Base-by-base conservation (phyloP, 2,113 vertebrate species). In the Gadus macrocephalus region DNA sequence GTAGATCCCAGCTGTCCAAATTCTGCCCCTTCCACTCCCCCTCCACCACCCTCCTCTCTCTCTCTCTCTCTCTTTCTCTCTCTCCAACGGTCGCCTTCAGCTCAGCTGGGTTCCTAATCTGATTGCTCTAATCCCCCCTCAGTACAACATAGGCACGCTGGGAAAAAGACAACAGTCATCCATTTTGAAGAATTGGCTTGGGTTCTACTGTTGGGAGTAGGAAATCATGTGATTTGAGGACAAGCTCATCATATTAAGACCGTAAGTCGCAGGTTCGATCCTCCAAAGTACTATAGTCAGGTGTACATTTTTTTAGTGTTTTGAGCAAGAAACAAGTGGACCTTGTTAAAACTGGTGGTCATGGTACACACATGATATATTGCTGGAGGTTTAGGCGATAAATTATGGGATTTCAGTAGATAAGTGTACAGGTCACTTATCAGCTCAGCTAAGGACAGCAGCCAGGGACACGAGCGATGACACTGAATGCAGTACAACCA, bases 61-160 rank as follows among this genome's bases (percentile, higher is more conserved):
- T 35, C 53, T 56, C 66, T 35, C 11, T 14, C 55, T 16, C 55
- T 12, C 42, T 12, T 4, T 31, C 42, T 49, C 42, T 49, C 42
- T 49, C 42, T 12, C 42, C 6, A 2, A 14, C 19, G 7, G 8
- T n/a, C 6, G 76, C 76, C 79, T 83, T 84, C 89, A 81, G 88
- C 91, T 93, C 80, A 86, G 85, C 83, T 78, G 76, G 88, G 74
- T 67, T 87, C 83, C 68, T 97, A 98, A 98, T 94, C 87, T 94
- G 94, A 95, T 98, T 96, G 92, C 85, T 89, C 87, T 97, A 98
- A 98, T 97, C 96, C 93, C 83, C 83, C 42, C 42, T 85, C 83
- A 75, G 86, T 89, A 73, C 66, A 91, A 92, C 87, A 87, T 83
- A 85, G 90, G 89, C 90, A 89, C 82, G 85, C 77, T 84, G 82